phyloP scores from a whole-genome alignment of 2,888 invertebrate genomes.

The Odontomyia ornata region DNA sequence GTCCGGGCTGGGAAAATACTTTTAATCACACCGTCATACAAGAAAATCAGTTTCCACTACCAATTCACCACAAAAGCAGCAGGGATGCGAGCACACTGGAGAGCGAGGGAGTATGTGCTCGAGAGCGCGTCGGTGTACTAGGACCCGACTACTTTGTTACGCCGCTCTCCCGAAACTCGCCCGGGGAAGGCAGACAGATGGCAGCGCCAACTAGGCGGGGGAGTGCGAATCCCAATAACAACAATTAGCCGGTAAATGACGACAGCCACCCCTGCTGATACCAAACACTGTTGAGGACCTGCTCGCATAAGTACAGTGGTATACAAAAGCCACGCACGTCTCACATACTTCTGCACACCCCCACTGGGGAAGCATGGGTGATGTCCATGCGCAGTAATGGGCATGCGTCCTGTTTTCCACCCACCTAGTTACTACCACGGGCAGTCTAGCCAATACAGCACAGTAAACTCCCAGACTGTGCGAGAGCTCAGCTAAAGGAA shows the following conservation, averaged over 20 bases:
- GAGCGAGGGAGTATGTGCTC: constrained; percentile 6
- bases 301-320: not conserved
- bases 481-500: too few relatives aligned
- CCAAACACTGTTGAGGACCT: not conserved
- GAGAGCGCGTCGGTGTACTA: constrained; percentile 29
- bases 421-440: not conserved
- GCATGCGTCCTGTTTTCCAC: constrained; percentile 5
- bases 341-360: not conserved
- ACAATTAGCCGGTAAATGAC: constrained; percentile 9
- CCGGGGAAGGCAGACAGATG: not conserved
- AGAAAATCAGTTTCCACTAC: constrained; percentile 44
- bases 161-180: not conserved
- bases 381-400: constrained; percentile 26
- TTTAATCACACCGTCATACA: constrained; percentile 43
- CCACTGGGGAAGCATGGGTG: not conserved
- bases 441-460: not conserved
- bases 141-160: constrained; percentile 5
- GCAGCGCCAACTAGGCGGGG: constrained; percentile 2
- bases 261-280: not conserved
- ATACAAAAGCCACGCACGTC: not conserved
- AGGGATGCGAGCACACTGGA: constrained; percentile 24
- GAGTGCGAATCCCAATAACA: not conserved
- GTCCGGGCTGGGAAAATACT: constrained; percentile 50
- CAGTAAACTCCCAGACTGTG: too few relatives aligned
- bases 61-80: constrained; percentile 34